Evolutionary conservation across 2,797 vertebrate species (phyloP).

Genomic region (Acanthornis magna): DNA sequence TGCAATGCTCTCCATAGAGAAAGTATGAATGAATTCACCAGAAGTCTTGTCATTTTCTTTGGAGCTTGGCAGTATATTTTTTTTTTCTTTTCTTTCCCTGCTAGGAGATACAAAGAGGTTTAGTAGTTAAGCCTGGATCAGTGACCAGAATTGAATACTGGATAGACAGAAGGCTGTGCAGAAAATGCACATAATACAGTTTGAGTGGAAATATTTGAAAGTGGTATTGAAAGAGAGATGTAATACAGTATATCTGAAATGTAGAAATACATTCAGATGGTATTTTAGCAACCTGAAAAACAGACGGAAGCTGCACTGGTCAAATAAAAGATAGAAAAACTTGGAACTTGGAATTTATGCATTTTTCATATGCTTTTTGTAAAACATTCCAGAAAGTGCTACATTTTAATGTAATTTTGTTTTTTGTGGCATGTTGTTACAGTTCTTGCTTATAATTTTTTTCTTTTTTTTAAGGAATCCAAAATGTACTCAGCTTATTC

Average conservation of each 20-base stretch:
- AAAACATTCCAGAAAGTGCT: background rate
- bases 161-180: background rate
- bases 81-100: background rate
- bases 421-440: background rate
- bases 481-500: conserved; percentile 94
- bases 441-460: background rate
- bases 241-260: background rate
- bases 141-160: background rate
- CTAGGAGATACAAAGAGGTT: background rate
- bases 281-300: conserved; percentile 11
- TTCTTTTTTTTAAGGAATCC: conserved; percentile 88
- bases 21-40: background rate
- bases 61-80: background rate
- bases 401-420: background rate
- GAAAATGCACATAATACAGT: background rate
- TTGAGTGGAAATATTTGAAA: conserved; percentile 1
- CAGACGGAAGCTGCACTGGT: background rate
- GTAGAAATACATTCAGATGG: background rate
- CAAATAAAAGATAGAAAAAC: background rate
- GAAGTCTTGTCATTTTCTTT: background rate
- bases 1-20: background rate
- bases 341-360: background rate
- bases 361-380: conserved; percentile 5
- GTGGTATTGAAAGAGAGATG: background rate
- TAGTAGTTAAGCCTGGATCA: background rate